Evolutionary conservation across 2,888 invertebrate species (phyloP), one percentile per base, ranked within the genome.

Genomic region (Oligia latruncula): DNA sequence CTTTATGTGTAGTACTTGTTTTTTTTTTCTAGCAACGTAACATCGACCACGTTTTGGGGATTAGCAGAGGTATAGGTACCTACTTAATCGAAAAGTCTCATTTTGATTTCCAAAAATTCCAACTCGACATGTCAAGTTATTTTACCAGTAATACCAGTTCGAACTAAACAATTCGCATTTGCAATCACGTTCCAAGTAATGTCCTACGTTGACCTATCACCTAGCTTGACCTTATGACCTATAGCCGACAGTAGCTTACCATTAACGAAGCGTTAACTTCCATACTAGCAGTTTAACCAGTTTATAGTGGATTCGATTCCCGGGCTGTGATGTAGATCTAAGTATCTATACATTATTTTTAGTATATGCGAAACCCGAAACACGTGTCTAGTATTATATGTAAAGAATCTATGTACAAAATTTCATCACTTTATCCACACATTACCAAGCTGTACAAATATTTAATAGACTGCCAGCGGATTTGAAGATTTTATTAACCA

Each of bases 121-220:
- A 43, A 29, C 20, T 52, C 20, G 9, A 17, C 64, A 5, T 20
- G 13, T 40, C 9, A 29, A 46, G 66, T 35, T 17, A 40, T 77
- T 67, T 77, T 67, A 40, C 52, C 13, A 35, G 66, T 17, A 52
- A 52, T 67, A 29, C 52, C 13, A 35, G 58, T 68, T 29, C 11
- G 5, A 40, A 23, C 20, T 40, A 17, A 29, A 23, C 23, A 52
- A 49, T 43, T 52, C 2, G 2, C n/a, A 78, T n/a, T 55, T 68
- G 68, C 62, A 78, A 78, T 68, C 60, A 78, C 9, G 52, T 78
- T 52, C 15, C 6, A 11, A 76, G n/a, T 77, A 35, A 78, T 78
- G 1, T 43, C 43, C 29, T 4, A 68, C 13, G 20, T 40, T 67
- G 43, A 77, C 43, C 78, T 62, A 4, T 23, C 1, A n/a, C 40